phyloP scores from a whole-genome alignment of 2,113 vertebrate genomes.

The Lamprotornis superbus region DNA sequence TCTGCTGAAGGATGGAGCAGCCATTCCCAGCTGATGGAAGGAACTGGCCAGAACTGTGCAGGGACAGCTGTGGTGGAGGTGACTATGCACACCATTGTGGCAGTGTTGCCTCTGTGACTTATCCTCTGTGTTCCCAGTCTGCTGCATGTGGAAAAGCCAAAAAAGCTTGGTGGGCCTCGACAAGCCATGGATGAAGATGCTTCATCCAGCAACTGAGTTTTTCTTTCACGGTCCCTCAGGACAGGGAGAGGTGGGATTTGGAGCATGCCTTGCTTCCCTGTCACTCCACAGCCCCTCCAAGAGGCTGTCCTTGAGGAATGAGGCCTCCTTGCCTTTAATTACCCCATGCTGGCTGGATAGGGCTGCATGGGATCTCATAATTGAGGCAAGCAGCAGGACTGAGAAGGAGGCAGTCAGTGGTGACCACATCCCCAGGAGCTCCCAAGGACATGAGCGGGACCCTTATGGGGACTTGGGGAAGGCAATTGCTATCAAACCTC shows the following conservation, averaged over 20 bases:
- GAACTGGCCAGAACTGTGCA: not conserved
- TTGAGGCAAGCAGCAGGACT: not conserved
- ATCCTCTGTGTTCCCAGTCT: not conserved
- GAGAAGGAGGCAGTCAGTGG: not conserved
- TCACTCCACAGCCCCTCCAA: not conserved
- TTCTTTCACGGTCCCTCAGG: not conserved
- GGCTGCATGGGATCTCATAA: not conserved
- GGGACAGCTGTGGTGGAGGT: not conserved
- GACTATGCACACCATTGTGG: fast-evolving
- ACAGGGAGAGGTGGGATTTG: not conserved
- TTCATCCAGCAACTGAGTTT: not conserved
- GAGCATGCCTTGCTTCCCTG: not conserved
- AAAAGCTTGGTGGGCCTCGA: not conserved
- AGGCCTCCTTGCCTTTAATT: not conserved
- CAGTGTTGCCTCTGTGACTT: not conserved
- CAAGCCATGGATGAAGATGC: not conserved
- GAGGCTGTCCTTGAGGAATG: not conserved
- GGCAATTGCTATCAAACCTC: not conserved
- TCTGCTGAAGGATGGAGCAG: not conserved
- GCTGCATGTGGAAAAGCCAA: not conserved
- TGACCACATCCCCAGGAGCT: fast-evolving
- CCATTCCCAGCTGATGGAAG: not conserved
- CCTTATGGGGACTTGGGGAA: not conserved
- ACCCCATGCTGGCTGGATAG: not conserved
- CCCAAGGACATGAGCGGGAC: fast-evolving